A percentile compares a stretch with the other conserved stretches of the same genome.
Evolutionary conservation across 2,113 vertebrate genomes (phyloP).

Genomic region (Coturnix japonica): DNA sequence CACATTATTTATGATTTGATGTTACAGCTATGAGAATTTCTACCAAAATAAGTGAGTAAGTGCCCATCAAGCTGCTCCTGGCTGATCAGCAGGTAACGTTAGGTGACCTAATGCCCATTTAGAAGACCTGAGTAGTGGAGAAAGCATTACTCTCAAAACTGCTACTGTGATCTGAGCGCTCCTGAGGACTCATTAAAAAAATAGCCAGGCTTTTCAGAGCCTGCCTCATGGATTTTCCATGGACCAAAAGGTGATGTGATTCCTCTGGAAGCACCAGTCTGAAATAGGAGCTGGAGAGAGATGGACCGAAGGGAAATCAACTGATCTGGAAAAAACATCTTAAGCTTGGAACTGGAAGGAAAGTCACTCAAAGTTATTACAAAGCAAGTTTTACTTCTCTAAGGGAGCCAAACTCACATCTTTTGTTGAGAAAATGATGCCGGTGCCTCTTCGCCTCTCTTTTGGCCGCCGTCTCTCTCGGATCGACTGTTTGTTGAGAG

Average conservation of each 20-base stretch:
- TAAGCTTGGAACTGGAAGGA: not conserved
- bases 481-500: conserved; percentile 53
- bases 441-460: conserved; percentile 72
- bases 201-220: not conserved
- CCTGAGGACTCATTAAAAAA: not conserved
- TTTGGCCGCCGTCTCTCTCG: conserved; percentile 76
- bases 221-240: too few relatives aligned
- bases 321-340: not conserved
- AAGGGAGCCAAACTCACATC: conserved; percentile 76
- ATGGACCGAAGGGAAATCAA: not conserved
- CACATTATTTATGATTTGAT: not conserved
- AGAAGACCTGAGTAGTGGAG: not conserved
- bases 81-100: not conserved
- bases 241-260: too few relatives aligned
- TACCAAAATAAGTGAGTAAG: not conserved
- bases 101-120: not conserved
- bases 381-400: not conserved
- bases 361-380: not conserved
- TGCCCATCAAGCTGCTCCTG: not conserved
- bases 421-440: conserved; percentile 73
- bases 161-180: not conserved
- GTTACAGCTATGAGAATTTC: not conserved
- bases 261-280: not conserved
- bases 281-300: not conserved
- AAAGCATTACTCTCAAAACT: not conserved